A percentile compares a stretch with the other conserved stretches of the same genome.
Conservation (phyloP, 2,113 vertebrate genomes). For the Callithrix jacchus region DNA sequence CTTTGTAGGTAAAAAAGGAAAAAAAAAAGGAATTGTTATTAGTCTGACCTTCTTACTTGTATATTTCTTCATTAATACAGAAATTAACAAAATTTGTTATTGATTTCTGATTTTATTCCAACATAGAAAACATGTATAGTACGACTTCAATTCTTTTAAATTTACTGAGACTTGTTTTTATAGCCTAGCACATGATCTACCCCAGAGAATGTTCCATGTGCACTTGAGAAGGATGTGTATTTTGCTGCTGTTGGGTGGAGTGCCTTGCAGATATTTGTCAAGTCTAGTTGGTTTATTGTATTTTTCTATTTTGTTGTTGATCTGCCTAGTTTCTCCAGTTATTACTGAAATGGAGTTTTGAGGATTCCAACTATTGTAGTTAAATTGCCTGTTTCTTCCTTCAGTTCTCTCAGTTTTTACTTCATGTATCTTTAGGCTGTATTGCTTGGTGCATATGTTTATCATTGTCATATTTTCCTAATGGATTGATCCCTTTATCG, state of each 20-base stretch:
- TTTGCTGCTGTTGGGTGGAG: background rate
- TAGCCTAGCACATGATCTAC: background rate
- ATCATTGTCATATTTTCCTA: background rate
- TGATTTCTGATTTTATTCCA: conserved; percentile 11
- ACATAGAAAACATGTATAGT: background rate
- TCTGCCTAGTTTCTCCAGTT: background rate
- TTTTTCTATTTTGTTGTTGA: background rate
- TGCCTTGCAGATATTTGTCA: background rate
- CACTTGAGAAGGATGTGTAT: background rate
- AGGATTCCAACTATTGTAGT: background rate
- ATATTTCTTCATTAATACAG: background rate
- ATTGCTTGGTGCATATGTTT: background rate
- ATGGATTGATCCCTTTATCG: background rate
- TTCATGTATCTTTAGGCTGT: background rate
- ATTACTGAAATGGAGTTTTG: background rate
- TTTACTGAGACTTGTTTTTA: conserved; percentile 3
- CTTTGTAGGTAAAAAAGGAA: no score
- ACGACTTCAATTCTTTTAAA: background rate
- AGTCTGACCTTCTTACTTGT: background rate
- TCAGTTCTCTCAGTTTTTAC: background rate
- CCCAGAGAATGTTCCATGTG: background rate
- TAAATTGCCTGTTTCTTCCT: background rate
- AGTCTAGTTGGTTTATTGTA: background rate
- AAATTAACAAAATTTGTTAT: background rate
- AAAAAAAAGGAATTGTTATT: background rate